These are phyloP conservation scores for Mycteria americana DNA, from an alignment of 2,797 vertebrate genomes.

Conservation along the genomic window DNA sequence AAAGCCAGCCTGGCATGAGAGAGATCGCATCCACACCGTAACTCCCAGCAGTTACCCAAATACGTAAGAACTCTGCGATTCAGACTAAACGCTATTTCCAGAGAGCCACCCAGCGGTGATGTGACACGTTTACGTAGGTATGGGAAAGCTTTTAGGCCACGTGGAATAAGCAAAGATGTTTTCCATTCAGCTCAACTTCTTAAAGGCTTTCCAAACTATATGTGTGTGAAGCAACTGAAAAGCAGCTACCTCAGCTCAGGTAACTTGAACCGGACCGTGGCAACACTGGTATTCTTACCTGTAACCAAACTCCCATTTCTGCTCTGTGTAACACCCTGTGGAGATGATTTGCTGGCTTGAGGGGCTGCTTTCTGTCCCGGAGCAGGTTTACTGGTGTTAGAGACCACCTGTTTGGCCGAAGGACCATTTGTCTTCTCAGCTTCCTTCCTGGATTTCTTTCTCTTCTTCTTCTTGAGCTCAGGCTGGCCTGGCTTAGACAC, in stretches of 20 bases:
- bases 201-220: neutral
- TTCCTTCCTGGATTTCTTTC: constrained; percentile 69
- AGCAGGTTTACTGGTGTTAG: neutral
- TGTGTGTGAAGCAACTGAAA: accelerated
- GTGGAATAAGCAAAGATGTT: neutral
- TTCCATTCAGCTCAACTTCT: neutral
- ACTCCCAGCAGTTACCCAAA: neutral
- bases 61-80: neutral
- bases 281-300: constrained; percentile 5
- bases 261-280: neutral
- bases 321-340: neutral
- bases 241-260: neutral
- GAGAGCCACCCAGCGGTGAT: neutral
- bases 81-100: neutral
- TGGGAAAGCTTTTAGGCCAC: neutral
- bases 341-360: neutral
- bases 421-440: neutral
- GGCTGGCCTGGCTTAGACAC: constrained; percentile 69
- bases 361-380: neutral
- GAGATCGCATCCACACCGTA: neutral
- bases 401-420: neutral
- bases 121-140: accelerated
- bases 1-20: neutral
- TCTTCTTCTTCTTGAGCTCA: constrained; percentile 78
- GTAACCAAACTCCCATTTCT: neutral